Evolutionary conservation across 1,140 invertebrate species (phyloP), one percentile per base, ranked within the genome.

Genomic region (Drosophila teissieri): DNA sequence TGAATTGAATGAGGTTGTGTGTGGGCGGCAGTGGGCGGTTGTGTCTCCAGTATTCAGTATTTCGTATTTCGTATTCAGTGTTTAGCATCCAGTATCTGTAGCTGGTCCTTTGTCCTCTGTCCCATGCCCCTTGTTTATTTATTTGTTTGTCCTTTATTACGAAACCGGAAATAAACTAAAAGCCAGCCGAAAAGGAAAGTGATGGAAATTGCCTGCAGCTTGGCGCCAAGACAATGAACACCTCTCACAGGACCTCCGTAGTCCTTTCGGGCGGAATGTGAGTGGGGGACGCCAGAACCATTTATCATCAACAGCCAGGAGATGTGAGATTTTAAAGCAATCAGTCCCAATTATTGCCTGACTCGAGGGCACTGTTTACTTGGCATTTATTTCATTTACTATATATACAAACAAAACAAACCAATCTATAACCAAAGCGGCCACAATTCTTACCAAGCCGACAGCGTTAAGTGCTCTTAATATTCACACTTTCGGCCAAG

Each of bases 141-240:
- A 49, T 60, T 72, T 74, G 61, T 60, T 75, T 64, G 70, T 65
- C 77, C 75, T 79, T 88, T 68, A 83, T 86, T 83, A 69, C 78
- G 69, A 55, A 54, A 60, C 60, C 83, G 83, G 83, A 88, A 86
- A 88, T 86, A 69, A 76, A 82, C 78, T 75, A 82, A 88, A 64
- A 64, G 51, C 63, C 64, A 42, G 49, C 27, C 46, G 31, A 51
- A 67, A 74, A 49, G 73, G 74, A 81, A 86, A 86, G 84, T 86
- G 64, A 42, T 78, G 83, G 78, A 88, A 78, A 85, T 85, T 88
- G 83, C 82, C 74, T 76, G 69, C 74, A 82, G 78, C 60, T 69
- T 51, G 63, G 55, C 65, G 58, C 67, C 37, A 69, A 77, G 61
- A 63, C 79, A 78, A 88, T 78, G 79, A 68, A 68, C 64, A 68